Evolutionary conservation across 2,113 vertebrate genomes (phyloP).

Genomic region (Ellobius talpinus): DNA sequence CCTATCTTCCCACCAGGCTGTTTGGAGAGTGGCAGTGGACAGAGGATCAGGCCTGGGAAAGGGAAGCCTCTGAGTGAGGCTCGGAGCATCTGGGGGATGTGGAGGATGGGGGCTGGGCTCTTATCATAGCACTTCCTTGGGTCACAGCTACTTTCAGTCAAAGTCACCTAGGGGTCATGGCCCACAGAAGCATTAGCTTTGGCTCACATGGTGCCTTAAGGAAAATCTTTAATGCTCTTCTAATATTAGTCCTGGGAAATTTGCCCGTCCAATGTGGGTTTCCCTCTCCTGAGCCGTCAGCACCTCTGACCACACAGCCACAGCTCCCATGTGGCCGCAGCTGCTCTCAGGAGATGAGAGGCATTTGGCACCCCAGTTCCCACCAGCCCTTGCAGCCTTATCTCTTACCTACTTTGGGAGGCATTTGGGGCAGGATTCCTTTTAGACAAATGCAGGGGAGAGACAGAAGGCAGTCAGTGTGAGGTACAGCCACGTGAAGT

Average conservation of each 20-base stretch:
- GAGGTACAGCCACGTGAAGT: too few relatives aligned
- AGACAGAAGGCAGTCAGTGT: neutral
- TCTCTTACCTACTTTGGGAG: neutral
- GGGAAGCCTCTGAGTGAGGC: neutral
- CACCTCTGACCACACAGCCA: neutral
- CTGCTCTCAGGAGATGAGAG: neutral
- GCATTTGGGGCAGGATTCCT: neutral
- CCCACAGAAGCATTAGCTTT: neutral
- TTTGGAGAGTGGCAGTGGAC: neutral
- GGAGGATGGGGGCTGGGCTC: neutral
- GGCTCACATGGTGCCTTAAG: neutral
- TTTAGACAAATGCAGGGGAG: neutral
- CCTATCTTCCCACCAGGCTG: neutral
- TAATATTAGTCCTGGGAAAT: slow-evolving; percentile 22
- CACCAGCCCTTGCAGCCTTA: neutral
- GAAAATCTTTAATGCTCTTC: neutral
- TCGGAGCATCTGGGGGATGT: neutral
- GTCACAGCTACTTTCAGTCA: neutral
- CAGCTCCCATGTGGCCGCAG: neutral
- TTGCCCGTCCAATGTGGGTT: slow-evolving; percentile 7
- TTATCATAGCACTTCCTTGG: neutral
- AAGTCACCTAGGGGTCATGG: neutral
- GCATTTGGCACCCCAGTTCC: neutral
- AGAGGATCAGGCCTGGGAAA: neutral
- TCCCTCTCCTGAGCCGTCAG: slow-evolving; percentile 28